phyloP scores from a whole-genome alignment of 2,888 invertebrate species.

The Trimorus sp. region DNA sequence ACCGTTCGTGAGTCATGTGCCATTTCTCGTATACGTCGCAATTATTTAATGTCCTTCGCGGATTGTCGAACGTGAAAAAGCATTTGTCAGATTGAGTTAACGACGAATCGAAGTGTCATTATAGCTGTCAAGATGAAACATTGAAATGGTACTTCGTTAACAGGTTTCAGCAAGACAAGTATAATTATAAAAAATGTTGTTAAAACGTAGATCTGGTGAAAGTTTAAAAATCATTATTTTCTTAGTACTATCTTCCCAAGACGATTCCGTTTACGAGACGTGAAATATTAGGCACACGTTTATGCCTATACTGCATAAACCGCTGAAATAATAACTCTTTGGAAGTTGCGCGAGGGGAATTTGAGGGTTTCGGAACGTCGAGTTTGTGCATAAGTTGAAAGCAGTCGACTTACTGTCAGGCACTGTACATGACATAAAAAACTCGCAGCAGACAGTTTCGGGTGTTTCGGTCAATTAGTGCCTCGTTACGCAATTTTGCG shows the following conservation, averaged over 20 bases:
- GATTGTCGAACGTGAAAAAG: conserved; percentile 5
- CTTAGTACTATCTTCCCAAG: neutral
- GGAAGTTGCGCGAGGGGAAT: conserved; percentile 29
- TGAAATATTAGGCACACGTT: conserved; percentile 2
- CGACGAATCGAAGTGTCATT: neutral
- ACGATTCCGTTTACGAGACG: neutral
- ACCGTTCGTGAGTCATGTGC: conserved; percentile 15
- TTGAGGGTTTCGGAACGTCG: conserved; percentile 10
- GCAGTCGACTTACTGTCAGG: conserved; percentile 46
- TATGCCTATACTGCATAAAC: conserved; percentile 30
- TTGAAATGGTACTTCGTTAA: neutral
- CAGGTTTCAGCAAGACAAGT: too few species aligned
- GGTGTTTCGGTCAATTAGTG: conserved; percentile 30
- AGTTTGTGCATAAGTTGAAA: conserved; percentile 51
- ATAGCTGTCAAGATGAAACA: neutral
- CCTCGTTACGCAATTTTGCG: conserved; percentile 15
- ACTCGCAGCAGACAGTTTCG: conserved; percentile 8
- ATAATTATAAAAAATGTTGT: too few species aligned
- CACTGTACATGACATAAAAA: conserved; percentile 14
- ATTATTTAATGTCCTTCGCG: conserved; percentile 27
- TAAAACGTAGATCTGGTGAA: neutral
- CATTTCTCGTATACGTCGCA: conserved; percentile 10
- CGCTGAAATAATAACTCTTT: conserved; percentile 41
- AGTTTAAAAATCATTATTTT: neutral
- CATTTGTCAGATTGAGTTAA: conserved; percentile 17